phyloP scores from a whole-genome alignment of 1,140 invertebrate genomes.

The Meloidogyne hapla region DNA sequence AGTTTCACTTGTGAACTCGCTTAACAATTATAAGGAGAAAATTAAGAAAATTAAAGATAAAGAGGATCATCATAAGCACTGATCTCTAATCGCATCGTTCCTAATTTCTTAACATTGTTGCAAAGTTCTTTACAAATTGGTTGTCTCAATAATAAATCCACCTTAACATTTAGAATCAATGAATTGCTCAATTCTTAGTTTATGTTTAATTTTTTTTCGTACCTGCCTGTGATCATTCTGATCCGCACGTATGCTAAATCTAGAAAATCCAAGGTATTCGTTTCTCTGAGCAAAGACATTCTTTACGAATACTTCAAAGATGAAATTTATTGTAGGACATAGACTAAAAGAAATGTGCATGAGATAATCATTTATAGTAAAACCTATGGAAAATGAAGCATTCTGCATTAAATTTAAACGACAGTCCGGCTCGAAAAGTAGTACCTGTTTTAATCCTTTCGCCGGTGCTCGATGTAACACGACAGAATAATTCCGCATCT shows the following conservation, averaged over 20 bases:
- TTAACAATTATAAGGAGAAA: no score
- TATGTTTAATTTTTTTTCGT: no score
- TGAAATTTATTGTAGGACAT: neutral
- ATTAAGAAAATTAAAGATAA: conserved; percentile 48
- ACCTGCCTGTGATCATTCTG: neutral
- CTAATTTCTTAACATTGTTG: conserved; percentile 27
- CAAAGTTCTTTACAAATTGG: neutral
- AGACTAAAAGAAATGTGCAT: neutral
- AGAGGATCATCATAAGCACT: conserved; percentile 54
- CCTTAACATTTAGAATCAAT: neutral
- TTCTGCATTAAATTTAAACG: neutral
- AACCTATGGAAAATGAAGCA: neutral
- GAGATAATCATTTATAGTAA: neutral
- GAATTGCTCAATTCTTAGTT: neutral
- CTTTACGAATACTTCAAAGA: neutral
- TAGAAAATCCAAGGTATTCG: neutral
- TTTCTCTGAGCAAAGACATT: neutral
- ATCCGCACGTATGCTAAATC: neutral
- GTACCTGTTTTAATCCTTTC: neutral
- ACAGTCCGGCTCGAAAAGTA: neutral
- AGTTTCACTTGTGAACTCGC: no score
- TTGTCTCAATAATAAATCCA: neutral
- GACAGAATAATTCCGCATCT: neutral
- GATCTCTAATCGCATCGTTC: conserved; percentile 39
- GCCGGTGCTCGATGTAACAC: neutral